Evolutionary conservation across 2,888 invertebrate species (phyloP).

Genomic region (Liodrosophila aerea): DNA sequence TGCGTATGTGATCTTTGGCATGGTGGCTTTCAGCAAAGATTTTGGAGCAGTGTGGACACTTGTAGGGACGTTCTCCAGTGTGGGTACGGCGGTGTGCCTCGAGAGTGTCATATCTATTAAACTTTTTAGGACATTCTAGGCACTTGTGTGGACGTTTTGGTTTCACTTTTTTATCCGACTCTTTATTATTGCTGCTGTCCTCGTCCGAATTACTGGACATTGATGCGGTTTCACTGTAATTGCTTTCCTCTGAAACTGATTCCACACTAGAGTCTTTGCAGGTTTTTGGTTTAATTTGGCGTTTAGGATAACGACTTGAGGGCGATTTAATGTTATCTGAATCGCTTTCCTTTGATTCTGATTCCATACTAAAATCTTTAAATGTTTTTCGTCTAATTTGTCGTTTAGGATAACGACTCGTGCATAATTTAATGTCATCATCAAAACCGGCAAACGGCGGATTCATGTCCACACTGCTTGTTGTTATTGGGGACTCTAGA

Average conservation of each 20-base stretch:
- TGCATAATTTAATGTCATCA: no score
- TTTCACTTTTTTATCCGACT: neutral
- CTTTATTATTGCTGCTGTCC: neutral
- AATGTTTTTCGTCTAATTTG: neutral
- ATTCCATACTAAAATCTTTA: neutral
- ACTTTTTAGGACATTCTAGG: conserved; percentile 11
- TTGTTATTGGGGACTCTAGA: no score
- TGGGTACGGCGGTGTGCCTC: conserved; percentile 14
- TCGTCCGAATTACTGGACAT: neutral
- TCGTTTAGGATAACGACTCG: conserved; percentile 5
- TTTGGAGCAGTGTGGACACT: conserved; percentile 25
- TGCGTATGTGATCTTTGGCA: conserved; percentile 14
- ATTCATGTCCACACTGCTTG: neutral
- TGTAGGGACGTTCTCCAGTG: conserved; percentile 21
- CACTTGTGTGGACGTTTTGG: conserved; percentile 11
- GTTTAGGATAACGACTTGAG: conserved; percentile 1
- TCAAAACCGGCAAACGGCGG: neutral
- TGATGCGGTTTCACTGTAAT: neutral
- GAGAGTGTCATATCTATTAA: conserved; percentile 1
- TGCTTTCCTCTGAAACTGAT: neutral
- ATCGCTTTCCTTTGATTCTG: conserved; percentile 1
- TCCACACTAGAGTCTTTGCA: neutral
- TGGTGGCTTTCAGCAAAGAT: conserved; percentile 16
- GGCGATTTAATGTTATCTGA: no score
- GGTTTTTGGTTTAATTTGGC: neutral